Evolutionary conservation across 2,113 vertebrate genomes (phyloP), one percentile per base, ranked within the genome.

Genomic region (Gymnorhina tibicen): DNA sequence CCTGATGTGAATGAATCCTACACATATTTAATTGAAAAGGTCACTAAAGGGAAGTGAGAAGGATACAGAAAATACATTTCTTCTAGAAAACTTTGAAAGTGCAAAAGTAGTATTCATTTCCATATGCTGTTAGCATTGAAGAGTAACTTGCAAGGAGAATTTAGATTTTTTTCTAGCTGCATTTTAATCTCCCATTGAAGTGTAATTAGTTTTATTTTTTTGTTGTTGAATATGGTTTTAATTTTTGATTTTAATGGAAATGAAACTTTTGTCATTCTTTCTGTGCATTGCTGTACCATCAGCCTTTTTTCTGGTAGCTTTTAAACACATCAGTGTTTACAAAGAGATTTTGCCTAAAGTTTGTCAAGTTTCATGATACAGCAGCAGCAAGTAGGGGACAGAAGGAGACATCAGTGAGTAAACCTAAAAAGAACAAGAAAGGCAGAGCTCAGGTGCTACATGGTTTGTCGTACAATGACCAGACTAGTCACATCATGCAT

Each of bases 391-490:
- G 33, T 28, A 88, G 11, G 26, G 22, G 26, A 60, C 7, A 76
- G 60, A 69, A 52, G 33, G n/a, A 78, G 16, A 37, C 9, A n/a
- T 37, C 18, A 42, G 30, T 44, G n/a, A 72, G 3, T 47, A 72
- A 93, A 87, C 1, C 4, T 35, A 10, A 12, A 39, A 58, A 39
- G 23, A 85, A 5, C 13, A 74, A 55, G 47, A 50, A 47, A 27
- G 21, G 18, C 21, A 84, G 21, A 80, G 5, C 18, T 81, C 33
- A 46, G 22, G 22, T 3, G 6, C 39, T 8, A 20, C 15, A 20
- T 0, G 0, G 8, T 47, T 87, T 85, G 10, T 37, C 5, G 1
- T 15, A 26, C 10, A 42, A 18, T 46, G 26, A 64, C 20, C 24
- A 39, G 10, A 33, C 8, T 14, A 66, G 13, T 62, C 18, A 67